Conservation (phyloP, 2,888 invertebrate genomes). For the Venusia cambrica region DNA sequence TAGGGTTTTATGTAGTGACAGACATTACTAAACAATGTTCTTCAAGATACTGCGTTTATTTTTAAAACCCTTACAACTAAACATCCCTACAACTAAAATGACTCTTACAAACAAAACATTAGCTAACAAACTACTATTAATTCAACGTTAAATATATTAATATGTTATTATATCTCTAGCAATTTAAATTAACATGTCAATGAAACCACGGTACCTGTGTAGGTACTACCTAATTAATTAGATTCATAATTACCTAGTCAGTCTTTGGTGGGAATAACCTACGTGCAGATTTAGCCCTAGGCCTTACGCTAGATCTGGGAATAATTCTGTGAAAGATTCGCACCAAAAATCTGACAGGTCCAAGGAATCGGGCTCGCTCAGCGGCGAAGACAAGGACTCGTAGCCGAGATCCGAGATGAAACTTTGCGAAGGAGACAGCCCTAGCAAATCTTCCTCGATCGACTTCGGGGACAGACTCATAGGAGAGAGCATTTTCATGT, state of each 20-base stretch:
- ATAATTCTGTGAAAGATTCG: conserved; percentile 88
- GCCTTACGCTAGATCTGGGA: conserved; percentile 85
- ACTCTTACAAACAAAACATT: conserved; percentile 34
- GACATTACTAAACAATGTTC: no score
- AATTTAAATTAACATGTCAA: conserved; percentile 44
- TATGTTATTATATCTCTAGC: conserved; percentile 27
- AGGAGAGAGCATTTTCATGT: conserved; percentile 71
- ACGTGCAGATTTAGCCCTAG: conserved; percentile 60
- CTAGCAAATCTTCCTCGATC: conserved; percentile 55
- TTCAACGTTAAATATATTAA: conserved; percentile 16
- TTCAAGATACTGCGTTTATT: conserved; percentile 46
- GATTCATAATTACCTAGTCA: conserved; percentile 59
- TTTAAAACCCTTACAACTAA: conserved; percentile 42
- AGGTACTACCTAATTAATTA: conserved; percentile 41
- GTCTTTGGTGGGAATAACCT: conserved; percentile 70
- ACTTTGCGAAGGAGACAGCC: conserved; percentile 65
- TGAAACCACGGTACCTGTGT: no score
- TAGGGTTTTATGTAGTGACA: no score
- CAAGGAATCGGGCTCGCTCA: conserved; percentile 71
- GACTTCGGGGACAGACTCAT: conserved; percentile 62
- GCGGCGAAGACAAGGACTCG: conserved; percentile 71
- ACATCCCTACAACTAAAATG: conserved; percentile 49
- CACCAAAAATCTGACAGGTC: conserved; percentile 86
- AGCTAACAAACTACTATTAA: conserved; percentile 22
- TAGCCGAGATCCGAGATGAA: conserved; percentile 73